Evolutionary conservation across 2,888 invertebrate genomes (phyloP).

Genomic region (Sarcophaga carnaria): DNA sequence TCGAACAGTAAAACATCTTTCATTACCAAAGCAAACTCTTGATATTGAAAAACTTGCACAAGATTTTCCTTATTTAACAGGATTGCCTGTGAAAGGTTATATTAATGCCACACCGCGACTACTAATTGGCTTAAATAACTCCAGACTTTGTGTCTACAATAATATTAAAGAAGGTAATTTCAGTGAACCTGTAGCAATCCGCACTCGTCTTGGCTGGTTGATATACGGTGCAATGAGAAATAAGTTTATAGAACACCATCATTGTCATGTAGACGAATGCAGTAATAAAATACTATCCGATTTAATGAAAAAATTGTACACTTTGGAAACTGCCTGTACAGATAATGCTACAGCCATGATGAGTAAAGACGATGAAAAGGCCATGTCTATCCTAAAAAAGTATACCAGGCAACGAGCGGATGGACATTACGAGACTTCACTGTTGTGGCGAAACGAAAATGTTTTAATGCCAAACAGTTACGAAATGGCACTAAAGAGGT

Average conservation of each 20-base stretch:
- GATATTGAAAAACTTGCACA: constrained; percentile 16
- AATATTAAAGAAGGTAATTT: constrained; percentile 25
- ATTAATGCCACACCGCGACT: too few relatives aligned
- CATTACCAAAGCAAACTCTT: constrained; percentile 39
- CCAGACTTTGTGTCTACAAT: too few relatives aligned
- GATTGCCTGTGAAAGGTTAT: neutral
- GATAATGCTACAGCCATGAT: neutral
- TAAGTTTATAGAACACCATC: neutral
- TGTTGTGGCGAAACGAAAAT: neutral
- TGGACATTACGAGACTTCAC: constrained; percentile 40
- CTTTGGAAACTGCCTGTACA: too few relatives aligned
- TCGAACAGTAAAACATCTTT: constrained; percentile 44
- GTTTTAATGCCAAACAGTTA: constrained; percentile 11
- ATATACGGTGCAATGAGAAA: constrained; percentile 11
- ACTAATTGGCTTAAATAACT: too few relatives aligned
- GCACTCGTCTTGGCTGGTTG: constrained; percentile 38
- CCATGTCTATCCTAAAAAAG: constrained; percentile 17
- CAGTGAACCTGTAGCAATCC: constrained; percentile 20
- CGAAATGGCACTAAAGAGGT: neutral
- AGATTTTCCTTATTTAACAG: constrained; percentile 14
- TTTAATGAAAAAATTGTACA: too few relatives aligned
- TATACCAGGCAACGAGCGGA: constrained; percentile 27
- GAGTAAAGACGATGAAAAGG: constrained; percentile 36
- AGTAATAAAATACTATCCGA: too few relatives aligned
- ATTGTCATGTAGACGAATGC: too few relatives aligned